Percentiles rank a stretch among this genome's conserved stretches.
phyloP scores from a whole-genome alignment of 2,888 invertebrate species.

The Andrena minutula region DNA sequence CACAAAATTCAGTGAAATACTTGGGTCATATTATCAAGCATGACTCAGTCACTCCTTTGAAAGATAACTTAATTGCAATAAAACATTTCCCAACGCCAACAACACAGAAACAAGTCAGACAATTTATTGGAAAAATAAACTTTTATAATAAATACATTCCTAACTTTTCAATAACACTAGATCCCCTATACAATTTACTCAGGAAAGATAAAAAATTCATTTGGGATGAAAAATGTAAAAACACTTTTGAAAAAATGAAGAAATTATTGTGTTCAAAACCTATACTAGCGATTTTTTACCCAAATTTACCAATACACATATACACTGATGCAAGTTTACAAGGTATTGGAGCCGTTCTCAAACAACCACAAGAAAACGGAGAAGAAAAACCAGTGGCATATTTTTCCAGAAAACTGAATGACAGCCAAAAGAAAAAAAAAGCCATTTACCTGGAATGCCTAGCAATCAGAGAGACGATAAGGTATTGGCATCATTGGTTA shows the following conservation, averaged over 20 bases:
- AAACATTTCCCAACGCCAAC: conserved; percentile 55
- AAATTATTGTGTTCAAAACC: conserved; percentile 5
- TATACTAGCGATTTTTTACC: conserved; percentile 15
- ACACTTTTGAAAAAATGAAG: no score
- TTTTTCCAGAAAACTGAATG: no score
- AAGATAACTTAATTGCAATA: conserved; percentile 62
- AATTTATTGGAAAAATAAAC: conserved; percentile 10
- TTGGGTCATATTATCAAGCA: conserved; percentile 8
- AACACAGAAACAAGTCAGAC: conserved; percentile 33
- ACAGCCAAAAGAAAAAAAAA: conserved; percentile 60
- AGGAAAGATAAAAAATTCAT: no score
- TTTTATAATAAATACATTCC: background rate
- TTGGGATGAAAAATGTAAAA: no score
- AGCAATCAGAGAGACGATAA: conserved; percentile 23
- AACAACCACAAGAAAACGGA: no score
- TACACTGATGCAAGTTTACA: conserved; percentile 71
- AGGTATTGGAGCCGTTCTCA: conserved; percentile 49
- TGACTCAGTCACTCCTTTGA: conserved; percentile 62
- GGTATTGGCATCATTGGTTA: conserved; percentile 68
- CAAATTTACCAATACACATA: conserved; percentile 63
- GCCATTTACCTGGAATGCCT: conserved; percentile 12
- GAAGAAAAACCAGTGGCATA: no score
- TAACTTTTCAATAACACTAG: no score
- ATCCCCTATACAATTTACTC: no score
- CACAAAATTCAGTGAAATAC: conserved; percentile 47